Evolutionary conservation across 2,888 invertebrate species (phyloP), one percentile per base, ranked within the genome.

Genomic region (Tetheella fluctuosa): DNA sequence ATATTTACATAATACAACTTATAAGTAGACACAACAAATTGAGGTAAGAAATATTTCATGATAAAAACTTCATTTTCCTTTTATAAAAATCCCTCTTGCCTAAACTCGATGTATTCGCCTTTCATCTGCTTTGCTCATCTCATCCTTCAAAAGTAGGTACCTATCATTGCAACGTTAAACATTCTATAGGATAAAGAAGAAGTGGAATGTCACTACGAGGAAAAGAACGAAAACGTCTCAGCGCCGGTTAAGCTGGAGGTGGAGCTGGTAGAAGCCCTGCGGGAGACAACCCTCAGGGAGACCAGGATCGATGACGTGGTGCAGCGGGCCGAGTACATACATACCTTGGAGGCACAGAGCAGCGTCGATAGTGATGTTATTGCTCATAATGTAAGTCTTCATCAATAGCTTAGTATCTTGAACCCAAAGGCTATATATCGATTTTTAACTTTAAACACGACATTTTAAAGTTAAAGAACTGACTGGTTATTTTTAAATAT

Each of bases 371-470:
- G 95, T 70, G 94, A 94, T 80, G 94, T 94, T 76, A 94, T 94
- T 78, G 96, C 95, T 70, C 95, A 96, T 91, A 96, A 96, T 89
- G 96, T 96, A 90, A 94, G 94, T 25, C 39, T 20, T 20, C 52
- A 57, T 55, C 12, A n/a, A n/a, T 34, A 2, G 5, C 28, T 10
- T 15, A 37, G 37, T 37, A 13, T 37, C 37, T 6, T 37, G 10
- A 30, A 30, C 8, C 30, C 30, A 8, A 10, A 30, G 10, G 7
- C n/a, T n/a, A n/a, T n/a, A n/a, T n/a, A 30, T 30, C 30, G 30
- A 30, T 30, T 10, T 30, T 30, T 34, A 34, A 6, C 34, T 34
- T 34, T 34, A 34, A 30, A 10, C 8, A 30, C 30, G 30, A 30
- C 10, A 10, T 30, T 10, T 10, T 10, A 30, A 30, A 8, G 30